Conservation (phyloP, 2,888 invertebrate species). For the Leucania comma region DNA sequence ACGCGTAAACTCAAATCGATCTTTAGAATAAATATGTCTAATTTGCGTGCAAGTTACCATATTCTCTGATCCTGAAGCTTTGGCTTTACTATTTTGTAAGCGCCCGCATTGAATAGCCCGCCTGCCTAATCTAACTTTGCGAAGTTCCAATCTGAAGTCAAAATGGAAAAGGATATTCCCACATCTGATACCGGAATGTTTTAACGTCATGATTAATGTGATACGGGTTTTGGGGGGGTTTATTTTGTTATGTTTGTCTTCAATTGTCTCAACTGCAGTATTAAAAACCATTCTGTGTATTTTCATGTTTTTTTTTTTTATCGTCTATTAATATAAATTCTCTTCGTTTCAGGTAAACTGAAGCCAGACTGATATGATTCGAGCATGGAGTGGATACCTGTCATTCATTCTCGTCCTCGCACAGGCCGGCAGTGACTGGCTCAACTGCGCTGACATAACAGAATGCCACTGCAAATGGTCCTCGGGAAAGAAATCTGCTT, state of each 20-base stretch:
- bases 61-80: conserved; percentile 49
- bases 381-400: conserved; percentile 79
- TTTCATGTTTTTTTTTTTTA: background rate
- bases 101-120: conserved; percentile 58
- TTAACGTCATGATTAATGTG: conserved; percentile 57
- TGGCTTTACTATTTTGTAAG: conserved; percentile 56
- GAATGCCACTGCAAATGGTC: conserved; percentile 98
- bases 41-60: conserved; percentile 57
- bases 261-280: conserved; percentile 2
- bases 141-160: conserved; percentile 58
- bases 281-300: background rate
- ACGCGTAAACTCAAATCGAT: conserved; percentile 39
- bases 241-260: conserved; percentile 22
- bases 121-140: conserved; percentile 59
- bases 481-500: conserved; percentile 96
- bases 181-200: conserved; percentile 56
- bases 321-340: conserved; percentile 21
- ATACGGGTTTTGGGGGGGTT: conserved; percentile 46
- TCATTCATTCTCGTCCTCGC: conserved; percentile 76
- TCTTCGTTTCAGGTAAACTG: conserved; percentile 81
- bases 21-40: conserved; percentile 47
- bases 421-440: conserved; percentile 92
- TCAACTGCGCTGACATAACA: conserved; percentile 93
- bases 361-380: conserved; percentile 70
- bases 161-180: conserved; percentile 52